These are phyloP conservation scores for Drosophila bunnanda DNA, from an alignment of 2,888 invertebrate species.

Conservation along the genomic window DNA sequence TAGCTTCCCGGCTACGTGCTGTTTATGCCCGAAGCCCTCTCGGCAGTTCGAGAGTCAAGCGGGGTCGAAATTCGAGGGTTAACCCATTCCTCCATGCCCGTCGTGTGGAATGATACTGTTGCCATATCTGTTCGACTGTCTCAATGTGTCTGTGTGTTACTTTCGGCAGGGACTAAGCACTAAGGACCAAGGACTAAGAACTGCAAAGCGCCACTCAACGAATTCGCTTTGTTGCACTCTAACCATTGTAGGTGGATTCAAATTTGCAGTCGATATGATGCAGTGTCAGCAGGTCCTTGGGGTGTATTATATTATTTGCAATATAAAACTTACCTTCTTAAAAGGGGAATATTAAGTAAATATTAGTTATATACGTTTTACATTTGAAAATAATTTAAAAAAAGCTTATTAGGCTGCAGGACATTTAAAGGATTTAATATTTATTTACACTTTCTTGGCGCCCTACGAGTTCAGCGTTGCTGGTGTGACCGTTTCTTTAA, in stretches of 20 bases:
- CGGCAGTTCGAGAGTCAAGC: conserved; percentile 20
- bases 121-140: conserved; percentile 55
- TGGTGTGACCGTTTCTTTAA: too few species aligned
- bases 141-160: conserved; percentile 36
- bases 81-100: background rate
- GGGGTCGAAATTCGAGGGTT: conserved; percentile 8
- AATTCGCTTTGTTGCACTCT: conserved; percentile 44
- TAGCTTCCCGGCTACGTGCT: conserved; percentile 76
- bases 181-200: conserved; percentile 28
- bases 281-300: too few species aligned
- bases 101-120: conserved; percentile 59
- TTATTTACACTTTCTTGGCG: too few species aligned
- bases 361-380: background rate
- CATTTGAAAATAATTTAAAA: background rate
- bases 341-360: background rate
- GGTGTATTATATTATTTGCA: background rate
- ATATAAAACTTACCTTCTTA: rapidly evolving
- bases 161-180: conserved; percentile 47
- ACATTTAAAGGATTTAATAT: too few species aligned
- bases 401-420: too few species aligned
- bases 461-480: too few species aligned
- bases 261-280: background rate
- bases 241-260: background rate
- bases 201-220: conserved; percentile 44
- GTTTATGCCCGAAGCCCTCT: conserved; percentile 53